Percentiles rank a stretch among this genome's conserved stretches.
These are phyloP conservation scores for Sepioteuthis lessoniana DNA, from an alignment of 2,888 invertebrate genomes.

Conservation along the genomic window DNA sequence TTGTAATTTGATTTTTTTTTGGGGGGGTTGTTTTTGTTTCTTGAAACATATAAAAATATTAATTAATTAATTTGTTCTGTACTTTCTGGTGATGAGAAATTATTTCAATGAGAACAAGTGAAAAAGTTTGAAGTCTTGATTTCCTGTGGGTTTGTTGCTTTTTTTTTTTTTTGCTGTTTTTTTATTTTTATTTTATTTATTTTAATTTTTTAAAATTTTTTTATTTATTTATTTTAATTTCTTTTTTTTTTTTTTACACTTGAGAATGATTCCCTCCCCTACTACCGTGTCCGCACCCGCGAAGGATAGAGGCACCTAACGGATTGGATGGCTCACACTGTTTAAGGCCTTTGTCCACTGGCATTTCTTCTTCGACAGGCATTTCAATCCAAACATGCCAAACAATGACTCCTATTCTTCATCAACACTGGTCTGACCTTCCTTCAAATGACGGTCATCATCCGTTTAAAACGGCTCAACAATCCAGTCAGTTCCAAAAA, in stretches of 20 bases:
- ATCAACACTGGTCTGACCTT: too few relatives aligned
- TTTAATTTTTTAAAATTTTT: too few relatives aligned
- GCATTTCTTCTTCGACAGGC: background rate
- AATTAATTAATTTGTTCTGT: slow-evolving; percentile 36
- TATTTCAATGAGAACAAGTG: slow-evolving; percentile 36
- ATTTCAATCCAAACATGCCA: background rate
- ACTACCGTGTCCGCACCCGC: slow-evolving; percentile 41
- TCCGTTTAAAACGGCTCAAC: background rate
- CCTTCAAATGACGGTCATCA: too few relatives aligned
- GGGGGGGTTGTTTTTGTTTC: background rate
- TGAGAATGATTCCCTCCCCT: background rate
- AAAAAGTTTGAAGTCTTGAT: background rate
- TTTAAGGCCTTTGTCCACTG: slow-evolving; percentile 39
- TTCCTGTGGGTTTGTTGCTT: background rate
- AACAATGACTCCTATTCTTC: background rate
- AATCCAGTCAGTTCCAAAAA: background rate
- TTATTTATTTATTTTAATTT: background rate
- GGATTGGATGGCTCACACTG: slow-evolving; percentile 48
- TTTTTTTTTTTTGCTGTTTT: background rate
- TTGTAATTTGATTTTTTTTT: background rate
- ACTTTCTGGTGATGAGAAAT: background rate
- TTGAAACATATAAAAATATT: slow-evolving; percentile 38
- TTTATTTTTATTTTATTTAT: background rate
- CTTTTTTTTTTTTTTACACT: too few relatives aligned
- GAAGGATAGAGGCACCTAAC: slow-evolving; percentile 36